Percentiles rank a stretch among this genome's conserved stretches.
Conservation (phyloP, 1,140 invertebrate species). For the Agrypnia vestita region DNA sequence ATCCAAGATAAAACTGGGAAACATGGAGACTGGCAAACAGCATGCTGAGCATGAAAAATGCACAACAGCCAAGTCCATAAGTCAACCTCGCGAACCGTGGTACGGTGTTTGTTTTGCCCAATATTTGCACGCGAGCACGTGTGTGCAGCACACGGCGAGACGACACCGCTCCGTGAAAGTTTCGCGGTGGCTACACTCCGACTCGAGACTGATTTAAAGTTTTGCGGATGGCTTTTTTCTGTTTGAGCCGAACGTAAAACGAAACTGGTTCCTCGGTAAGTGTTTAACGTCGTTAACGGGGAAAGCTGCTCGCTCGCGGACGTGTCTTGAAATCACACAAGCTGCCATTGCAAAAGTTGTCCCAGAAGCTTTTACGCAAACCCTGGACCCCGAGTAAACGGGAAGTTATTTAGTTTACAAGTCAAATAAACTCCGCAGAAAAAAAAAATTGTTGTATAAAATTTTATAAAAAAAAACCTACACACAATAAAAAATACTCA, state of each 20-base stretch:
- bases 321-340: constrained; percentile 24
- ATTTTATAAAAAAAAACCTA: too few relatives aligned
- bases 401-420: neutral
- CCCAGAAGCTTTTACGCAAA: neutral
- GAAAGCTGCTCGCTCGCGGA: constrained; percentile 15
- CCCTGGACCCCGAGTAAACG: neutral
- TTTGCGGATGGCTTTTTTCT: constrained; percentile 15
- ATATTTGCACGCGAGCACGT: too few relatives aligned
- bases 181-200: too few relatives aligned
- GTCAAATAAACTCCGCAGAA: neutral
- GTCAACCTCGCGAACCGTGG: too few relatives aligned
- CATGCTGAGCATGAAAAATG: too few relatives aligned
- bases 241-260: constrained; percentile 9
- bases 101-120: too few relatives aligned
- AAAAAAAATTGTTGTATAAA: neutral
- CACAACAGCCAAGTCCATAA: too few relatives aligned
- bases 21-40: too few relatives aligned
- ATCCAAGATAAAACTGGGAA: too few relatives aligned
- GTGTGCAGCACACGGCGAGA: too few relatives aligned
- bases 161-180: too few relatives aligned
- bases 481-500: too few relatives aligned
- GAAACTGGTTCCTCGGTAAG: constrained; percentile 34
- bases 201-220: constrained; percentile 5
- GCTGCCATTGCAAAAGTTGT: neutral
- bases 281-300: constrained; percentile 34